These are phyloP conservation scores for Tetramorium bicarinatum DNA, from an alignment of 2,888 invertebrate genomes.

Conservation along the genomic window DNA sequence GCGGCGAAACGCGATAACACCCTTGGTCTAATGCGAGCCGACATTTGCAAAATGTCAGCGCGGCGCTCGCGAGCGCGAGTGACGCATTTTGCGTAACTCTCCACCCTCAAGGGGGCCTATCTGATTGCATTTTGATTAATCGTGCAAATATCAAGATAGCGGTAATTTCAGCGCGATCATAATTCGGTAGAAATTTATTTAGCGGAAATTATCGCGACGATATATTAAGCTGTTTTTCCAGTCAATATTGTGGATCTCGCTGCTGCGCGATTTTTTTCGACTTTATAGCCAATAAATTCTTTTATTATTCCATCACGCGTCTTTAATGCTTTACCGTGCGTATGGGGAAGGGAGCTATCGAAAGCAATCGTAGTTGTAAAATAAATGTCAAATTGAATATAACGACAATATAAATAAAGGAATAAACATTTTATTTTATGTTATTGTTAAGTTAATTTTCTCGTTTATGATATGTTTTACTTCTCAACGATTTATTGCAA, in stretches of 20 bases:
- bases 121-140: not conserved
- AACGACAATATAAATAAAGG: too few relatives aligned
- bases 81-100: not conserved
- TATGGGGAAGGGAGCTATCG: too few relatives aligned
- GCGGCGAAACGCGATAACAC: not conserved
- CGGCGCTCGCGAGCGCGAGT: not conserved
- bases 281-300: not conserved
- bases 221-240: not conserved
- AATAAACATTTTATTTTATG: too few relatives aligned
- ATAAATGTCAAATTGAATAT: too few relatives aligned
- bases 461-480: too few relatives aligned
- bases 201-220: not conserved
- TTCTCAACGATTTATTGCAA: too few relatives aligned
- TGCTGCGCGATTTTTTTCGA: not conserved
- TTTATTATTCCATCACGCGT: not conserved
- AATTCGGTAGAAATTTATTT: not conserved
- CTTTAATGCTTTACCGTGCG: not conserved
- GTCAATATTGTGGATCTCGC: not conserved
- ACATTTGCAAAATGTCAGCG: conserved; percentile 33
- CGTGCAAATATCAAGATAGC: not conserved
- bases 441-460: too few relatives aligned
- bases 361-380: too few relatives aligned
- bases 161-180: not conserved
- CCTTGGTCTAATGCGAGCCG: not conserved
- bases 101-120: not conserved